Evolutionary conservation across 1,140 invertebrate genomes (phyloP).

Genomic region (Mya arenaria): DNA sequence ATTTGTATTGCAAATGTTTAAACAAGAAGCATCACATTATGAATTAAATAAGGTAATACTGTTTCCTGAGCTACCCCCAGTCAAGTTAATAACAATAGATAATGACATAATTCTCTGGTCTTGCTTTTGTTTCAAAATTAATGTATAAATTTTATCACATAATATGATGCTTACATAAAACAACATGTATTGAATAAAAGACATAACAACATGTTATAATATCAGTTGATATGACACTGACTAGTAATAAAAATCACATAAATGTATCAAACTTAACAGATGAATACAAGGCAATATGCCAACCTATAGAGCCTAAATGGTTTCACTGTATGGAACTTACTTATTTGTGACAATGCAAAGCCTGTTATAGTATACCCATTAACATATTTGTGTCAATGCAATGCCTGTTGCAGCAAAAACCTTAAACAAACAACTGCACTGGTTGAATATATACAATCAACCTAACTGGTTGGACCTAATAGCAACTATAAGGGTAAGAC

Average conservation of each 20-base stretch:
- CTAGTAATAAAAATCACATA: constrained; percentile 12
- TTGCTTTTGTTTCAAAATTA: constrained; percentile 25
- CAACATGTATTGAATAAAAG: constrained; percentile 34
- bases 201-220: constrained; percentile 13
- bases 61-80: constrained; percentile 22
- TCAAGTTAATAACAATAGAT: constrained; percentile 9
- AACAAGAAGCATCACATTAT: constrained; percentile 30
- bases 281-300: neutral
- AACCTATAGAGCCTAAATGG: neutral
- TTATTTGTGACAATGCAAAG: constrained; percentile 4
- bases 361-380: too few relatives aligned
- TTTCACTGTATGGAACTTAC: constrained; percentile 8
- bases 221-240: constrained; percentile 11
- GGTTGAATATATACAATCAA: constrained; percentile 5
- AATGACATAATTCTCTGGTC: constrained; percentile 18
- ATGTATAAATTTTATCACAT: constrained; percentile 30
- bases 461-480: constrained; percentile 6
- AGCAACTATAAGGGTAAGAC: constrained; percentile 3
- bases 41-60: constrained; percentile 12
- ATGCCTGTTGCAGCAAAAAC: constrained; percentile 10
- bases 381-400: constrained; percentile 7
- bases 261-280: constrained; percentile 2
- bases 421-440: constrained; percentile 16
- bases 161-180: constrained; percentile 32
- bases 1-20: constrained; percentile 19